phyloP scores from a whole-genome alignment of 2,113 vertebrate genomes.

The Dipodomys merriami region DNA sequence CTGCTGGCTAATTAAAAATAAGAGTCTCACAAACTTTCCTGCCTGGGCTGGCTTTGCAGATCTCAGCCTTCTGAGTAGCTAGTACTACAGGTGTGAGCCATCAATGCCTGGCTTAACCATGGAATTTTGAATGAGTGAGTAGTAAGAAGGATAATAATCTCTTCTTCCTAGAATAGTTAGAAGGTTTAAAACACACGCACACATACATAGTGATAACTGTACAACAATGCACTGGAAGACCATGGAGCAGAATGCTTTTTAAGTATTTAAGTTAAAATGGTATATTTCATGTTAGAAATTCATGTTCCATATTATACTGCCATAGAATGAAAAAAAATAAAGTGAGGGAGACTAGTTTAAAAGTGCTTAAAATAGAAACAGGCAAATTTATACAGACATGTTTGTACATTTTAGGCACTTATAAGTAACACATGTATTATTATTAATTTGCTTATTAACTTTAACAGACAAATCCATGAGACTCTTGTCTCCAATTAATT shows the following conservation, averaged over 20 bases:
- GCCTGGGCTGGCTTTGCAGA: too few species aligned
- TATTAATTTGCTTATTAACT: background rate
- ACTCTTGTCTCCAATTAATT: too few species aligned
- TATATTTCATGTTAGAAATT: background rate
- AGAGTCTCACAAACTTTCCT: too few species aligned
- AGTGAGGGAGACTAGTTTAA: slow-evolving; percentile 27
- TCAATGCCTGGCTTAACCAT: too few species aligned
- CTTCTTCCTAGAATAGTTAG: background rate
- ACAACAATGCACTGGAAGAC: background rate
- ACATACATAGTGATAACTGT: background rate
- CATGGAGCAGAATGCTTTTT: background rate
- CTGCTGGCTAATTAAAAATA: too few species aligned
- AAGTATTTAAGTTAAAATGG: background rate
- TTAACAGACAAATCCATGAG: too few species aligned
- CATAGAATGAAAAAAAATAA: background rate
- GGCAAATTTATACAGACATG: background rate
- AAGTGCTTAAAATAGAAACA: background rate
- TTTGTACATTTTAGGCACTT: background rate
- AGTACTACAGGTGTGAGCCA: too few species aligned
- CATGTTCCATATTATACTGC: background rate
- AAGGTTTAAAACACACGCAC: background rate
- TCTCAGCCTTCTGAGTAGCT: too few species aligned
- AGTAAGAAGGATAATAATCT: background rate
- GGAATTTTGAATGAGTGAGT: background rate
- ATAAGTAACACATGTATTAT: background rate